Conservation (phyloP, 2,888 invertebrate genomes). For the Aporophyla nigra region DNA sequence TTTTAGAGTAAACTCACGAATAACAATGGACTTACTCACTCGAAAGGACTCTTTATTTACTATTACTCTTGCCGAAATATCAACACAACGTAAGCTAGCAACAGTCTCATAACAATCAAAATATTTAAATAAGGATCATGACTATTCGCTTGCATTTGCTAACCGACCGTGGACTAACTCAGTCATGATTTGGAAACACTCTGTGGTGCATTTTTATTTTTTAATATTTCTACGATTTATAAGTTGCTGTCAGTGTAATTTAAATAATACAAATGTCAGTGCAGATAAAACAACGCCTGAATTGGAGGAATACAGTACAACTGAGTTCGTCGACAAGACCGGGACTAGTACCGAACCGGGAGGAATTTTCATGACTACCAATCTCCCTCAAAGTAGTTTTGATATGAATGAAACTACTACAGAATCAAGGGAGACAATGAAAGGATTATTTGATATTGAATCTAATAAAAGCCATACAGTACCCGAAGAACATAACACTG, state of each 20-base stretch:
- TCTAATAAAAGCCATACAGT: background rate
- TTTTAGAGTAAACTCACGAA: conserved; percentile 43
- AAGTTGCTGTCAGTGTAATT: conserved; percentile 39
- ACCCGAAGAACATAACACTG: background rate
- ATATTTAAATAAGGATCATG: conserved; percentile 40
- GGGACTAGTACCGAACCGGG: background rate
- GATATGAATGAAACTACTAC: conserved; percentile 30
- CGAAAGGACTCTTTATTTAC: conserved; percentile 44
- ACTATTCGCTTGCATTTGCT: conserved; percentile 22
- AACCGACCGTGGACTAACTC: background rate
- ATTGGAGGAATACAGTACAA: conserved; percentile 29
- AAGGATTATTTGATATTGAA: background rate
- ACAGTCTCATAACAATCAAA: conserved; percentile 51
- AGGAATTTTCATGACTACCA: background rate
- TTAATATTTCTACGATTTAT: conserved; percentile 27
- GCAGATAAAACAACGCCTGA: conserved; percentile 46
- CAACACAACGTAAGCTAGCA: conserved; percentile 36
- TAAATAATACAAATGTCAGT: conserved; percentile 11
- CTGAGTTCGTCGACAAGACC: conserved; percentile 28
- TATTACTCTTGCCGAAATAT: conserved; percentile 31
- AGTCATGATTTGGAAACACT: conserved; percentile 48
- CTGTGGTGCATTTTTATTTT: conserved; percentile 20
- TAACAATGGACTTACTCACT: conserved; percentile 58
- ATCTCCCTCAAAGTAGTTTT: background rate
- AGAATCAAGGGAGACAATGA: background rate